These are phyloP conservation scores for Eledona agricola DNA, from an alignment of 2,888 invertebrate genomes.

Conservation along the genomic window DNA sequence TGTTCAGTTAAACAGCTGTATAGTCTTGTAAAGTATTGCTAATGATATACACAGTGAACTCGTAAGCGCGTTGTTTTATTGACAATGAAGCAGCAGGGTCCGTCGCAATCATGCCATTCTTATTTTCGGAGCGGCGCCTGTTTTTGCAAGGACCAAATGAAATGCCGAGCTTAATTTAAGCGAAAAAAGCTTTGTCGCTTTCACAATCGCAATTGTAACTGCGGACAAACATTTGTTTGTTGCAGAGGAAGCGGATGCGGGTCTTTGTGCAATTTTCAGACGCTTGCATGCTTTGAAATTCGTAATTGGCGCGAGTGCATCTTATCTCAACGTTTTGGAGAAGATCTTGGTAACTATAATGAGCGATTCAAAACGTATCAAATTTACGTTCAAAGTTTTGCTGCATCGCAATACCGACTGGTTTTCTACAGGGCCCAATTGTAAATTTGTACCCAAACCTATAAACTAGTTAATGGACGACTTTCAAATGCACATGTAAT, in stretches of 20 bases:
- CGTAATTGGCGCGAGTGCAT: constrained; percentile 24
- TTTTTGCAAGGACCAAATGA: no score
- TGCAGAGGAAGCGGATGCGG: constrained; percentile 27
- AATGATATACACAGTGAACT: constrained; percentile 33
- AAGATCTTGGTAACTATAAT: no score
- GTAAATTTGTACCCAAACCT: no score
- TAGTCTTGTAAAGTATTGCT: constrained; percentile 32
- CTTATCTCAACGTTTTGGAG: constrained; percentile 18
- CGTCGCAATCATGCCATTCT: no score
- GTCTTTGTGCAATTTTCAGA: constrained; percentile 26
- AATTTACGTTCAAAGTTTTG: no score
- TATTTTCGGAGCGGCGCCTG: no score
- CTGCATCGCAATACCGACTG: no score
- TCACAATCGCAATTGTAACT: constrained; percentile 7
- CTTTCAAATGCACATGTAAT: no score
- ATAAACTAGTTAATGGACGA: no score
- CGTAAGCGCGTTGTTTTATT: constrained; percentile 11
- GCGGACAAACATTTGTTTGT: constrained; percentile 15
- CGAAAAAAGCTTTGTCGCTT: constrained; percentile 15
- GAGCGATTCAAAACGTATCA: no score
- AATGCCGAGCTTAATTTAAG: no score
- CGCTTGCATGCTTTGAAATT: constrained; percentile 30
- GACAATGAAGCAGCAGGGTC: constrained; percentile 1
- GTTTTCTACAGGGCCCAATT: no score
- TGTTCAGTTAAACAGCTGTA: constrained; percentile 29